phyloP scores from a whole-genome alignment of 2,113 vertebrate species.

The Carettochelys insculpta region DNA sequence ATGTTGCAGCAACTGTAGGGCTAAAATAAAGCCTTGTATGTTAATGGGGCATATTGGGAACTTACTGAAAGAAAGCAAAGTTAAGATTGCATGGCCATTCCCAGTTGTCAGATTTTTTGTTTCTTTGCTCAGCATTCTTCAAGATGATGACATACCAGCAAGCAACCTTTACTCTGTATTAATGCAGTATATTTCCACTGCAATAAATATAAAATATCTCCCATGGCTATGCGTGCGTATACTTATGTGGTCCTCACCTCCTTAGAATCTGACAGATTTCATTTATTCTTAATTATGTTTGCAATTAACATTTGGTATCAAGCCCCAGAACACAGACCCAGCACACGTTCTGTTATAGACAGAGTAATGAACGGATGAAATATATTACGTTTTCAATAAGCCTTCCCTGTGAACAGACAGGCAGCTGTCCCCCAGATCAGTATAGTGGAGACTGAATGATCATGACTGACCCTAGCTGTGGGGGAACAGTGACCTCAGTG shows the following conservation, averaged over 20 bases:
- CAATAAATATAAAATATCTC: not conserved
- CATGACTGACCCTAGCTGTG: not conserved
- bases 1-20: too few relatives aligned
- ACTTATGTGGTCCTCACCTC: not conserved
- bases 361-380: not conserved
- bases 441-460: not conserved
- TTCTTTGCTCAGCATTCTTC: not conserved
- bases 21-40: too few relatives aligned
- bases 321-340: rapidly evolving
- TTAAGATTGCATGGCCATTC: not conserved
- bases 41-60: too few relatives aligned
- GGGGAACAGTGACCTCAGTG: not conserved
- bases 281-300: not conserved
- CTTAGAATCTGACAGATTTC: not conserved
- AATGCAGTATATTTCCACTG: not conserved
- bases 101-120: not conserved
- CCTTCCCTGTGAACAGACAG: not conserved
- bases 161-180: not conserved
- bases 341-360: not conserved
- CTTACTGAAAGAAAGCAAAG: too few relatives aligned
- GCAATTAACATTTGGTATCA: not conserved
- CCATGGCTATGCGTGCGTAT: not conserved
- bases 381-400: not conserved
- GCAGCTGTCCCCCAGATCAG: not conserved
- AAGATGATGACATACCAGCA: not conserved